phyloP scores from a whole-genome alignment of 2,113 vertebrate genomes.

The Zapornia atra region DNA sequence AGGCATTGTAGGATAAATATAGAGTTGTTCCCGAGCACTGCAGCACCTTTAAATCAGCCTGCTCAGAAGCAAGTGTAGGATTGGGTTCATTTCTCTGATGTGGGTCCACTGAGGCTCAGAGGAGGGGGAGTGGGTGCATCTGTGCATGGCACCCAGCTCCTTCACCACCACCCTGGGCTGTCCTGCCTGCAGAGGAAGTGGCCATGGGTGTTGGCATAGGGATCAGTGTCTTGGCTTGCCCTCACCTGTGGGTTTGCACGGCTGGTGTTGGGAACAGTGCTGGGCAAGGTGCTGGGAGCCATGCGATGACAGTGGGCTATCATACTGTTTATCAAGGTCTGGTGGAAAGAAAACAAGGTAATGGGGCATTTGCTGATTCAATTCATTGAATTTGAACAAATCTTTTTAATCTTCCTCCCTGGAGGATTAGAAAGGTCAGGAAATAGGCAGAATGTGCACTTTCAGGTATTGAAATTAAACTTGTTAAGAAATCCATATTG shows the following conservation, averaged over 20 bases:
- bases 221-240: accelerated
- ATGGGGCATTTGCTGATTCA: conserved; percentile 40
- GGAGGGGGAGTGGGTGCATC: not conserved
- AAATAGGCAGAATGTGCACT: conserved; percentile 35
- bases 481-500: conserved; percentile 68
- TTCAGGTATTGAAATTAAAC: conserved; percentile 65
- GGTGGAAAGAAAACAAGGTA: conserved; percentile 13
- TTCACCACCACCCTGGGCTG: not conserved
- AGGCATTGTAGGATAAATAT: not conserved
- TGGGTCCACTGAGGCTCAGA: accelerated
- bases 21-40: not conserved
- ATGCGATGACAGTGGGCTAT: accelerated
- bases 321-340: not conserved
- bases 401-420: conserved; percentile 16
- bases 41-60: not conserved
- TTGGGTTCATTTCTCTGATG: not conserved
- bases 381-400: conserved; percentile 34
- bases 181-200: accelerated
- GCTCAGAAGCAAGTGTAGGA: not conserved
- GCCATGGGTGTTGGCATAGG: accelerated
- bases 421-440: conserved; percentile 30
- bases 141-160: accelerated
- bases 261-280: accelerated
- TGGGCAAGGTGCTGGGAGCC: not conserved
- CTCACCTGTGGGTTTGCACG: accelerated